Base-by-base conservation (phyloP, 2,113 vertebrate genomes). In the Brachyistius frenatus region DNA sequence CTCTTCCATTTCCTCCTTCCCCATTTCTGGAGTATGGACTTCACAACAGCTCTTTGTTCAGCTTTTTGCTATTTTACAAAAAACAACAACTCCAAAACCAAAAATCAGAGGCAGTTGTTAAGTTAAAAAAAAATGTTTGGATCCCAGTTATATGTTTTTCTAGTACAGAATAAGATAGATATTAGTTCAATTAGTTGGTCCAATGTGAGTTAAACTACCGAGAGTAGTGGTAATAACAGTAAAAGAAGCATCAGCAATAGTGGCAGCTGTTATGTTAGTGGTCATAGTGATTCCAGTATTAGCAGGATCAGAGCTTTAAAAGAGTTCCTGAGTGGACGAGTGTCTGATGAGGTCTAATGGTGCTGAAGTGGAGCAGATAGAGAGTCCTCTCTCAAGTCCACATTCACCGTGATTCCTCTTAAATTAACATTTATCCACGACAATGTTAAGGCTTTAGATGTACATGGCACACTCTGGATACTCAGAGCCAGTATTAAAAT, bases 331-430 rank as follows among this genome's bases (percentile, higher is more conserved):
- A 73, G 33, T 50, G 62, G 79, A 67, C 7, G 76, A 62, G 60
- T 50, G 73, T 67, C 63, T 23, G 23, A 58, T 55, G 44, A 44
- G 58, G 66, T 73, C 46, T 70, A 76, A 84, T 81, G 70, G 71
- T 33, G 67, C 44, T 89, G 31, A 63, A 73, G 56, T 79, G 52
- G 41, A 61, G 66, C 37, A 66, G 49, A 73, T 30, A 56, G 41
- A 61, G 30, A 54, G 23, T 68, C 36, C 47, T 52, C 68, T 75
- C 30, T 72, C 23, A 63, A 50, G 46, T 54, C 47, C 49, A 64
- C 55, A 54, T 39, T 64, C 3, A 8, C 16, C 0, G 44, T 57
- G 53, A 66, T 53, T 76, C 5, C 39, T 65, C 46, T 76, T 61
- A 66, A 56, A 71, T 56, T 32, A 73, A 39, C 44, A 73, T 75